Evolutionary conservation across 1,140 invertebrate genomes (phyloP), one percentile per base, ranked within the genome.

Genomic region (Ceratosolen solmsi): DNA sequence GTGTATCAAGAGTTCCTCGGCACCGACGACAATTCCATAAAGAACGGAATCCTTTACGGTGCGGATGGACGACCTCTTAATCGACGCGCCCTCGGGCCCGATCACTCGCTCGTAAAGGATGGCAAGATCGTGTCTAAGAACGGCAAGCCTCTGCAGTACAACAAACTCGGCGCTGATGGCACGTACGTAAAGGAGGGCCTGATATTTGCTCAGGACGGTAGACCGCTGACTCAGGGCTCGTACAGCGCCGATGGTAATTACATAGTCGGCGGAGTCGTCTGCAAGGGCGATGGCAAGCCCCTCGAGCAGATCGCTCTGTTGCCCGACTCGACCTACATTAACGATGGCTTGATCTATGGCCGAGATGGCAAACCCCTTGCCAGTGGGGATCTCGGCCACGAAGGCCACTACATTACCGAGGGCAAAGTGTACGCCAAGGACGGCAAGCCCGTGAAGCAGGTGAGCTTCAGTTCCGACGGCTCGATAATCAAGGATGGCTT

Each of bases 341-440:
- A 75, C 30, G 90, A 91, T n/a, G 91, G 91, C 56, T 79, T 92
- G 9, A 88, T 91, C 73, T 84, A 89, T 36, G 89, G 88, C 25
- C 36, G 73, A 11, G 88, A 90, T 71, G 88, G 89, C 30, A 89
- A 88, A 84, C 86, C 86, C 15, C 58, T 90, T 0, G 82, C 86
- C 9, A 88, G 80, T 58, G 90, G 90, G 27, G 86, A 84, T 33
- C 79, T 91, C 25, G 90, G 90, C 13, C 84, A 85, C 54, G 90
- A 90, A 11, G 88, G 89, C 15, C 71, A 89, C 68, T 86, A 86
- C 36, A 78, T 91, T 13, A 81, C 83, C 15, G 89, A 90, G 1
- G 90, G 90, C n/a, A 91, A 91, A 80, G 84, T 91, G 56, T 86
- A 87, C n/a, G 82, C 86, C 0, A 91, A 90, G 74, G 89, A 91